phyloP scores from a whole-genome alignment of 2,888 invertebrate genomes.

The Nasonovia ribisnigri region DNA sequence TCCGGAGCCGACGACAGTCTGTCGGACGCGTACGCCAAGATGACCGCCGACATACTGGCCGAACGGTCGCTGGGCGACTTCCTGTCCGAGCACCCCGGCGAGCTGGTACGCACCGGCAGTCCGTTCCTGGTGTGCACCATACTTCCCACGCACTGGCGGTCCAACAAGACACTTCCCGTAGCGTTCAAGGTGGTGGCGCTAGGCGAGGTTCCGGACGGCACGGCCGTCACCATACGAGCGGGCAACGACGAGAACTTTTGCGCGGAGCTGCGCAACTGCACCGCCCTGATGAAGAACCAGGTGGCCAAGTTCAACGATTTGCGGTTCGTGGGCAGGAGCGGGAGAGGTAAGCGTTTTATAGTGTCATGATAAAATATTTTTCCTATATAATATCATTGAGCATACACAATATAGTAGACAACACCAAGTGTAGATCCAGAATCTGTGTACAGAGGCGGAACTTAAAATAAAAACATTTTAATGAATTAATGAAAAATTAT shows the following conservation, averaged over 20 bases:
- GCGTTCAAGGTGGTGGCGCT: conserved; percentile 97
- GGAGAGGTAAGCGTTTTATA: conserved; percentile 84
- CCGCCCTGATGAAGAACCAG: conserved; percentile 97
- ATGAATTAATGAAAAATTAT: too few relatives aligned
- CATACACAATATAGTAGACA: too few relatives aligned
- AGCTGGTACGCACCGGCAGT: conserved; percentile 90
- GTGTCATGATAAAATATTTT: too few relatives aligned
- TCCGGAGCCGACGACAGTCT: conserved; percentile 77
- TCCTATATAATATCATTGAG: too few relatives aligned
- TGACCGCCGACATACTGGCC: conserved; percentile 91
- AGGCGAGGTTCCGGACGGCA: conserved; percentile 95
- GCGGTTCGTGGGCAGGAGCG: conserved; percentile 97
- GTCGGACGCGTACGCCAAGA: conserved; percentile 87
- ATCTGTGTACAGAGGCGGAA: too few relatives aligned
- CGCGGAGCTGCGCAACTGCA: conserved; percentile 94
- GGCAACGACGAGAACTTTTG: conserved; percentile 99
- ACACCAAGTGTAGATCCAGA: too few relatives aligned
- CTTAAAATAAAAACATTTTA: too few relatives aligned
- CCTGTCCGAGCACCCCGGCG: conserved; percentile 90
- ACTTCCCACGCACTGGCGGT: conserved; percentile 96
- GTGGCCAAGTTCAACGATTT: conserved; percentile 99
- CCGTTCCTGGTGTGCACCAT: conserved; percentile 96
- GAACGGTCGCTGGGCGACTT: conserved; percentile 89
- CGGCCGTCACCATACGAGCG: conserved; percentile 93
- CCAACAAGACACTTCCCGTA: conserved; percentile 97